Evolutionary conservation across 2,888 invertebrate genomes (phyloP).

Genomic region (Pasiphila rectangulata): DNA sequence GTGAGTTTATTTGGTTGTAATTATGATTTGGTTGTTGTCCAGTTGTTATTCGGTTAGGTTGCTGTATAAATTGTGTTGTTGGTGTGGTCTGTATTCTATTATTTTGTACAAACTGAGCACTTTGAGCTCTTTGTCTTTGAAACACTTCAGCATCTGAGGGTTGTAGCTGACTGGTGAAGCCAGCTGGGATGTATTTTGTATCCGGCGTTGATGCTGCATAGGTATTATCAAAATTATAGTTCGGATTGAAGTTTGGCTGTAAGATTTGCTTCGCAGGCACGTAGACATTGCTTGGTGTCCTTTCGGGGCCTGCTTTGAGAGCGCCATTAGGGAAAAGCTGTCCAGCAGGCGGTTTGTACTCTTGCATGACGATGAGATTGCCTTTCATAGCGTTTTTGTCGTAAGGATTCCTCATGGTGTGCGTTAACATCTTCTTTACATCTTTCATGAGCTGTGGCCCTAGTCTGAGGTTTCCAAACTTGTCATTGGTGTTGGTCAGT

Average conservation of each 20-base stretch:
- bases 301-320: constrained; percentile 52
- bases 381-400: constrained; percentile 56
- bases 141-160: constrained; percentile 47
- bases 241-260: constrained; percentile 47
- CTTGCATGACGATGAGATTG: constrained; percentile 67
- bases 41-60: constrained; percentile 19
- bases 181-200: constrained; percentile 55
- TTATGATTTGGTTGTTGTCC: constrained; percentile 36
- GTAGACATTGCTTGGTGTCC: constrained; percentile 53
- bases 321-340: constrained; percentile 65
- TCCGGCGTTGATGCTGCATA: constrained; percentile 63
- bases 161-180: constrained; percentile 42
- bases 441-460: constrained; percentile 81
- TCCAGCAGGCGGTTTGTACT: constrained; percentile 66
- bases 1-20: constrained; percentile 31
- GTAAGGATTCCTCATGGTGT: constrained; percentile 71
- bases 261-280: constrained; percentile 57
- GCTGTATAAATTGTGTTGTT: constrained; percentile 26
- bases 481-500: constrained; percentile 60
- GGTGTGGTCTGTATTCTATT: constrained; percentile 41
- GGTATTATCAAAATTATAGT: constrained; percentile 44
- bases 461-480: constrained; percentile 68
- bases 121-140: constrained; percentile 52
- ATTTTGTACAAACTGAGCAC: constrained; percentile 44
- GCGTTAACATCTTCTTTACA: constrained; percentile 79